A percentile compares a stretch with the other conserved stretches of the same genome.
Evolutionary conservation across 1,140 invertebrate species (phyloP).

Genomic region (Ceratina calcarata): DNA sequence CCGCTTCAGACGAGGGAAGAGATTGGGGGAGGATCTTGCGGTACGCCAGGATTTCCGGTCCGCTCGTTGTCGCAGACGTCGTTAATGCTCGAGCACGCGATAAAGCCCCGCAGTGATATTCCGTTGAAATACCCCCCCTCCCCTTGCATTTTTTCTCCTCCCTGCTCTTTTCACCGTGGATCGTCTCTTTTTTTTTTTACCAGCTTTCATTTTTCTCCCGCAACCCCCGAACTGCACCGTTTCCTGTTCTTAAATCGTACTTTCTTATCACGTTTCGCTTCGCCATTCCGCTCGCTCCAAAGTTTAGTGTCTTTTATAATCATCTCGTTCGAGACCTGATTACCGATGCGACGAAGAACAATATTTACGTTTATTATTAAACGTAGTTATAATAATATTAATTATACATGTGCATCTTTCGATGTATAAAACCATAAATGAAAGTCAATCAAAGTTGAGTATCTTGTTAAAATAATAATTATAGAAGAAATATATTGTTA

Average conservation of each 20-base stretch:
- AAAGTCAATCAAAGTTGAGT: no score
- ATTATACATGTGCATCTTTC: no score
- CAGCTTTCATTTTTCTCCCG: constrained; percentile 13
- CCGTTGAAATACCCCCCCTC: constrained; percentile 15
- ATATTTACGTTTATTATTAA: no score
- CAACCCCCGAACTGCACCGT: background rate
- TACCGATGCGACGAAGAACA: no score
- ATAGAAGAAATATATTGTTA: no score
- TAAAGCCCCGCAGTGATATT: constrained; percentile 38
- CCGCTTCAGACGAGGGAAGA: background rate
- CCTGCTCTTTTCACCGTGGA: background rate
- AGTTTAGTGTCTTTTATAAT: no score
- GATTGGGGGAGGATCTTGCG: background rate
- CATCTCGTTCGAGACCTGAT: no score
- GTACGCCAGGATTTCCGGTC: constrained; percentile 44
- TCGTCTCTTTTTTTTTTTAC: background rate
- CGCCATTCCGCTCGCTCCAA: background rate
- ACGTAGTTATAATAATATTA: no score
- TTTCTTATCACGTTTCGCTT: constrained; percentile 24
- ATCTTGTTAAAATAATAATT: no score
- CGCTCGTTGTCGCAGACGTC: constrained; percentile 34
- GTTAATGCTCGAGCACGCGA: constrained; percentile 45
- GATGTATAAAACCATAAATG: no score
- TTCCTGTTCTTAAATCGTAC: constrained; percentile 13
- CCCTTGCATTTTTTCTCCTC: background rate